A percentile compares a stretch with the other conserved stretches of the same genome.
Evolutionary conservation across 2,113 vertebrate genomes (phyloP).

Genomic region (Centropristis striata): DNA sequence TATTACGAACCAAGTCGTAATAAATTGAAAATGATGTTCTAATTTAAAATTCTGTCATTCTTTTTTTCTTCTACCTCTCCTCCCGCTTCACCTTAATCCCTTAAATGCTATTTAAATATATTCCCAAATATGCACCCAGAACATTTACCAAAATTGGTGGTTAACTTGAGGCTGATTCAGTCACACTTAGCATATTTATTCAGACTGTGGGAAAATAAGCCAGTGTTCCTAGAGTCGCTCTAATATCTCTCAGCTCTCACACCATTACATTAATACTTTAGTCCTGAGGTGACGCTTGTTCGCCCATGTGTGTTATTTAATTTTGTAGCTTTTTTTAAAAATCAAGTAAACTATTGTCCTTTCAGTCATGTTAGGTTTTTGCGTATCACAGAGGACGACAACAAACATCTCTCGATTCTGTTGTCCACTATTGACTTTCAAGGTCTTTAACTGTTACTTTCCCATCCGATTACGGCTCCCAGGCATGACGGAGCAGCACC

Average conservation of each 20-base stretch:
- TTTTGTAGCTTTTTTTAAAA: not conserved
- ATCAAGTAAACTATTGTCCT: not conserved
- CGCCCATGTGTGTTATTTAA: not conserved
- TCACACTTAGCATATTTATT: not conserved
- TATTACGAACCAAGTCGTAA: not conserved
- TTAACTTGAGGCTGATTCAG: constrained; percentile 2
- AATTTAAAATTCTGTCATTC: not conserved
- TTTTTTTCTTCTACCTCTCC: not conserved
- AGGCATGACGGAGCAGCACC: constrained; percentile 47
- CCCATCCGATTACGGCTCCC: constrained; percentile 43
- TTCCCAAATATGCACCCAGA: not conserved
- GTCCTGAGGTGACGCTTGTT: not conserved
- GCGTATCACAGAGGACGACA: not conserved
- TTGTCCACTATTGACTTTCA: constrained; percentile 42
- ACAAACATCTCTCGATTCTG: not conserved
- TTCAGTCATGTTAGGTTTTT: not conserved
- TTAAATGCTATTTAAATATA: not conserved
- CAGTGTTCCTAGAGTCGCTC: not conserved
- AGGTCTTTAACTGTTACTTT: constrained; percentile 50
- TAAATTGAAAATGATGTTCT: not conserved
- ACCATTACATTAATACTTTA: not conserved
- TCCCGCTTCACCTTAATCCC: not conserved
- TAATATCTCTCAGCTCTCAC: not conserved
- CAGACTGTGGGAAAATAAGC: not conserved
- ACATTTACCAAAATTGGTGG: not conserved